Conservation (phyloP, 2,797 vertebrate species). For the Pseudocheirus occidentalis region DNA sequence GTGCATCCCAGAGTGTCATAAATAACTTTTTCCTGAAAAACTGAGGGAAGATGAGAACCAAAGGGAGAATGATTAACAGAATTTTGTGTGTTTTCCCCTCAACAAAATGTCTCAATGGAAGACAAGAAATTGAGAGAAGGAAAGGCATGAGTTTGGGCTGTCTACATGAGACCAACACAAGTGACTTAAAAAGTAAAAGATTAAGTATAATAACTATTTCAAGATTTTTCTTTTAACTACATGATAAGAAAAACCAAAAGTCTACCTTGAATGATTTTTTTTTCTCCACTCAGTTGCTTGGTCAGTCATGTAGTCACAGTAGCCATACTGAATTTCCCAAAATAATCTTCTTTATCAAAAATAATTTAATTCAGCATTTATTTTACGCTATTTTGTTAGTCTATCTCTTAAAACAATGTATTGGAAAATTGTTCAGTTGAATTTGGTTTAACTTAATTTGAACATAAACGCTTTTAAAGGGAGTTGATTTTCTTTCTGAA, state of each 20-base stretch:
- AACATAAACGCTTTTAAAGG: slow-evolving; percentile 69
- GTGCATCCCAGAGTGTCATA: slow-evolving; percentile 54
- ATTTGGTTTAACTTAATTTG: slow-evolving; percentile 68
- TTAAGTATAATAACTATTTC: slow-evolving; percentile 40
- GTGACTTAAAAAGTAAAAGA: slow-evolving; percentile 21
- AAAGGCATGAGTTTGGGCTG: slow-evolving; percentile 72
- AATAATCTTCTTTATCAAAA: slow-evolving; percentile 82
- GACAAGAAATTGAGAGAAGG: slow-evolving; percentile 70
- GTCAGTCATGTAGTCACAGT: slow-evolving; percentile 78
- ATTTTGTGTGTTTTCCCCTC: not conserved
- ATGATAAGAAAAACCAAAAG: slow-evolving; percentile 24
- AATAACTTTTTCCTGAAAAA: slow-evolving; percentile 47
- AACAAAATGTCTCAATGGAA: slow-evolving; percentile 68
- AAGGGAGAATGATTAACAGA: slow-evolving; percentile 48
- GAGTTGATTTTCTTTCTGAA: slow-evolving; percentile 61
- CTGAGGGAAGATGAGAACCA: slow-evolving; percentile 28
- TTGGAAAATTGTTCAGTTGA: slow-evolving; percentile 80
- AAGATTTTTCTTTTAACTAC: not conserved
- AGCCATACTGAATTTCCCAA: slow-evolving; percentile 72
- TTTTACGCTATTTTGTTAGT: slow-evolving; percentile 78
- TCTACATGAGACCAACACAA: slow-evolving; percentile 74
- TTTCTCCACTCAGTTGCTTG: not conserved
- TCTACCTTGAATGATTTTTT: not conserved
- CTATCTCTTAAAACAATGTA: slow-evolving; percentile 80
- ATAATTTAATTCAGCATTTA: slow-evolving; percentile 81